Conservation (phyloP, 2,888 invertebrate species). For the Cyclophora albipunctata region DNA sequence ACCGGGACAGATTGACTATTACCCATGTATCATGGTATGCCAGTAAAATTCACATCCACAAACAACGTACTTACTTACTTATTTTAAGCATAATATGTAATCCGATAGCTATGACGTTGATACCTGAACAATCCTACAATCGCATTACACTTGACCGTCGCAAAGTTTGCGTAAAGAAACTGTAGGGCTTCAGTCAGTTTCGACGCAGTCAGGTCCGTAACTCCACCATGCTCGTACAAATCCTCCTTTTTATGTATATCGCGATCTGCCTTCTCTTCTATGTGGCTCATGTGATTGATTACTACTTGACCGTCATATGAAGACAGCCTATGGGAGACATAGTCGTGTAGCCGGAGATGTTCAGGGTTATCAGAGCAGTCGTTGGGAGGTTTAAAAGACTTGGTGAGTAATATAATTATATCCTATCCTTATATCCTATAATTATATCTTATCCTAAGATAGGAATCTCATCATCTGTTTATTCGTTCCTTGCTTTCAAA, state of each 20-base stretch:
- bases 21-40: too few relatives aligned
- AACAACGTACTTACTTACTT: too few relatives aligned
- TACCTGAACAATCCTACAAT: too few relatives aligned
- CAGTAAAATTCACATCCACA: too few relatives aligned
- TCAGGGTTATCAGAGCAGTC: conserved; percentile 25
- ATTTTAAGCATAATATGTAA: too few relatives aligned
- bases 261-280: conserved; percentile 66
- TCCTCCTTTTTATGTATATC: conserved; percentile 70
- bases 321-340: conserved; percentile 5
- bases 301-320: conserved; percentile 49
- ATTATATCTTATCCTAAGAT: too few relatives aligned
- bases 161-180: conserved; percentile 4
- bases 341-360: conserved; percentile 9
- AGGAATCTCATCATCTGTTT: too few relatives aligned
- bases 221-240: conserved; percentile 59
- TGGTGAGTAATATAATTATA: conserved; percentile 32
- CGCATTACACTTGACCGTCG: neutral
- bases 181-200: too few relatives aligned
- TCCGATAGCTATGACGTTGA: conserved; percentile 18
- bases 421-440: too few relatives aligned
- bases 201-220: too few relatives aligned
- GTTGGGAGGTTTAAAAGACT: conserved; percentile 34
- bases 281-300: conserved; percentile 66
- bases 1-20: too few relatives aligned
- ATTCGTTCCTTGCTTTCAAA: too few relatives aligned